A percentile compares a stretch with the other conserved stretches of the same genome.
Evolutionary conservation across 2,113 vertebrate genomes (phyloP).

Genomic region (Solea solea): DNA sequence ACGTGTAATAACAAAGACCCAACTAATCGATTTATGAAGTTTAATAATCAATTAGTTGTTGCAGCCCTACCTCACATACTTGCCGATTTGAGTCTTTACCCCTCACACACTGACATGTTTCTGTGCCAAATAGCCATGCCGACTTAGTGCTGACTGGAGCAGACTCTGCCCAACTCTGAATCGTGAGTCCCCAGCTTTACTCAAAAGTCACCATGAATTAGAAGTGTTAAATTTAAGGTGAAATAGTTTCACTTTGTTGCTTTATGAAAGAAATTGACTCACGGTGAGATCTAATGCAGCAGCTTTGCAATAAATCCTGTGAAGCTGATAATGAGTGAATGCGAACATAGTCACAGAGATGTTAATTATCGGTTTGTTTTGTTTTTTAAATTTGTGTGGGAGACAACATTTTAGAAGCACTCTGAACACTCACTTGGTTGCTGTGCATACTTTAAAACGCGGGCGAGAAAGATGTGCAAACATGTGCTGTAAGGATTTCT

Average conservation of each 20-base stretch:
- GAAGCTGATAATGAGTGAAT: background rate
- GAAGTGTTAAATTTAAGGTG: background rate
- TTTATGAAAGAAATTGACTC: background rate
- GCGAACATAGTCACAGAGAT: background rate
- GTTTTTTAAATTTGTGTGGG: background rate
- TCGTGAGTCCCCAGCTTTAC: too few relatives aligned
- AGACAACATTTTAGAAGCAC: background rate
- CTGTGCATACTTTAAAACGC: conserved; percentile 9
- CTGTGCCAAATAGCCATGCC: too few relatives aligned
- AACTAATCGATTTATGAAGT: too few relatives aligned
- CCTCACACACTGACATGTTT: too few relatives aligned
- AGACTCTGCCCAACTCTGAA: too few relatives aligned
- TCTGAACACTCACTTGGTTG: background rate
- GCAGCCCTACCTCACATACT: too few relatives aligned
- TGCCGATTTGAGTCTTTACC: too few relatives aligned
- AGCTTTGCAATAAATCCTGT: background rate
- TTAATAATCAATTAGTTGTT: too few relatives aligned
- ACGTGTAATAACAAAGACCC: too few relatives aligned
- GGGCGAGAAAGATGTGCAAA: conserved; percentile 22
- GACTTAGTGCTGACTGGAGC: too few relatives aligned
- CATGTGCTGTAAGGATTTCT: conserved; percentile 24
- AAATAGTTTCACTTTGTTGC: background rate
- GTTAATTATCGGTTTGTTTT: background rate
- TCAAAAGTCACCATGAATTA: background rate
- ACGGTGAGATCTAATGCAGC: background rate